Conservation (phyloP, 1,140 invertebrate species). For the Melanaphis sacchari region DNA sequence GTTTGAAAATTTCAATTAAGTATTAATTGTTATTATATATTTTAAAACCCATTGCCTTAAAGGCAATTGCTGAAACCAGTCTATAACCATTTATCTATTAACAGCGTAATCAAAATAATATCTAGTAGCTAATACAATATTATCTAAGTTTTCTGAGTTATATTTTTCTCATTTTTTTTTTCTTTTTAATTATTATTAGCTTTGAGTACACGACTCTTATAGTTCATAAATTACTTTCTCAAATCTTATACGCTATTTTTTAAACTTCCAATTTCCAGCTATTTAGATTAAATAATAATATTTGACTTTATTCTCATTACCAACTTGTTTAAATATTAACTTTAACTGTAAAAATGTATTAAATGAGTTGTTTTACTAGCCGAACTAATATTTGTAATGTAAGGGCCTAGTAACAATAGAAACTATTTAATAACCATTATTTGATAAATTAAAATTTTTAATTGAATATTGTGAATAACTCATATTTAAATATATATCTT, state of each 20-base stretch:
- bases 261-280: neutral
- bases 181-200: no score
- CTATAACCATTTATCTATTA: neutral
- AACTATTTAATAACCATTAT: neutral
- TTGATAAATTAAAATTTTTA: neutral
- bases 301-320: neutral
- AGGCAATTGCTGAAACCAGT: neutral
- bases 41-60: neutral
- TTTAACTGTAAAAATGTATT: neutral
- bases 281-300: neutral
- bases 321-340: neutral
- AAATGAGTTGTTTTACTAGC: neutral
- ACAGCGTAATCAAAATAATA: neutral
- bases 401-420: neutral
- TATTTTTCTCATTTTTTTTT: no score
- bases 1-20: no score
- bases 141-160: neutral
- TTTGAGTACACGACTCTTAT: no score
- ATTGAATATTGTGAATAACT: neutral
- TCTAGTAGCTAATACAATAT: neutral
- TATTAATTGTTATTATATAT: no score
- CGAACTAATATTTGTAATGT: neutral
- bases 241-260: neutral
- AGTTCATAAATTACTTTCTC: no score
- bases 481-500: neutral